phyloP scores from a whole-genome alignment of 2,888 invertebrate genomes.

The Tupiocoris notatus region DNA sequence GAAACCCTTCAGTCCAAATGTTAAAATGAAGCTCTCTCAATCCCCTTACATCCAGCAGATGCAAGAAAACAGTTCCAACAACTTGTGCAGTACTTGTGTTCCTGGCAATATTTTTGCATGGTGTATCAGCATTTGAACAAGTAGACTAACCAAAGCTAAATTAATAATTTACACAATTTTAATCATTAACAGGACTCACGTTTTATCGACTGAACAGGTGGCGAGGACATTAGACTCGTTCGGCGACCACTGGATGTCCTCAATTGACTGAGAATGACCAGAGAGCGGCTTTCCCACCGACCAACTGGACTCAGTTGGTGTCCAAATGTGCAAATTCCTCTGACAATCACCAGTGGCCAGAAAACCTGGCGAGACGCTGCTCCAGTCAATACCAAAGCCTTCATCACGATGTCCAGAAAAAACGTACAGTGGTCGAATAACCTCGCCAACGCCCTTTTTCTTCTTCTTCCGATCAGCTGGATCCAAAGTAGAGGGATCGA shows the following conservation, averaged over 20 bases:
- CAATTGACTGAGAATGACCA: slow-evolving; percentile 90
- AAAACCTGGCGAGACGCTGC: slow-evolving; percentile 70
- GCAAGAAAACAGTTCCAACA: too few species aligned
- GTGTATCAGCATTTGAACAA: too few species aligned
- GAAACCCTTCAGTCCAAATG: too few species aligned
- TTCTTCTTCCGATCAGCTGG: slow-evolving; percentile 42
- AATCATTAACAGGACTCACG: too few species aligned
- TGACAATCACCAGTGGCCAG: slow-evolving; percentile 92
- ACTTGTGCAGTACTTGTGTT: too few species aligned
- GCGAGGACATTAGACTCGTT: slow-evolving; percentile 85
- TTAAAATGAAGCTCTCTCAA: too few species aligned
- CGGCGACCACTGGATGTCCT: slow-evolving; percentile 99
- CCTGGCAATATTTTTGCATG: too few species aligned
- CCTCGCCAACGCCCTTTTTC: slow-evolving; percentile 42
- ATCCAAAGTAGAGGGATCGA: slow-evolving; percentile 59
- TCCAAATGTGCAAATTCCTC: slow-evolving; percentile 92
- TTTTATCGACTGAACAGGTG: slow-evolving; percentile 84
- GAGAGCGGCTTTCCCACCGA: slow-evolving; percentile 81
- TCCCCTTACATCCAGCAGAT: too few species aligned
- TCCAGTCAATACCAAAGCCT: slow-evolving; percentile 93
- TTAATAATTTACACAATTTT: too few species aligned
- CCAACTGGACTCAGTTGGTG: slow-evolving; percentile 71
- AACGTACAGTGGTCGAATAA: slow-evolving; percentile 27
- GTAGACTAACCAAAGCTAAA: too few species aligned
- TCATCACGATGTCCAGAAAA: slow-evolving; percentile 38